Conservation (phyloP, 2,113 vertebrate species). For the Echinops telfairi region DNA sequence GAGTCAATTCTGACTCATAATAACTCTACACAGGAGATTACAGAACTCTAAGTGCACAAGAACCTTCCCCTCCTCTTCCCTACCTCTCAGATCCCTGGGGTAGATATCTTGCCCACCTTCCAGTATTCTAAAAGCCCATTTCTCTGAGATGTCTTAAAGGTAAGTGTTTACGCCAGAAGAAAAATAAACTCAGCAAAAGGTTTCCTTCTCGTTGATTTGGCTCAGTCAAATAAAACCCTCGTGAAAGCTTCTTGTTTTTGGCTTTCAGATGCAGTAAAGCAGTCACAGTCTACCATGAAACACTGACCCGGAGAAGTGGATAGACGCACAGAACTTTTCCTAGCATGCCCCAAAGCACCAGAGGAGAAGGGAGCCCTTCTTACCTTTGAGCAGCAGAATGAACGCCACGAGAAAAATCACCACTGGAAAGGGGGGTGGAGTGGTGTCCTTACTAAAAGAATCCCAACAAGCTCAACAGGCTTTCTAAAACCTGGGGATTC, state of each 20-base stretch:
- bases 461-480: background rate
- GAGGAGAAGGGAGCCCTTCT: too few relatives aligned
- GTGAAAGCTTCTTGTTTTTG: background rate
- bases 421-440: background rate
- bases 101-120: background rate
- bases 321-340: background rate
- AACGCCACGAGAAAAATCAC: conserved; percentile 31
- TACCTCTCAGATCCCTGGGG: background rate
- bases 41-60: background rate
- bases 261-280: background rate
- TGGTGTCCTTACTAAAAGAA: background rate
- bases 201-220: conserved; percentile 35
- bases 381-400: background rate
- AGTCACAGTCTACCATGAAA: background rate
- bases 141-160: background rate
- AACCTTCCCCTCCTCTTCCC: background rate
- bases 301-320: background rate
- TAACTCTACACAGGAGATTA: background rate
- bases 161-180: conserved; percentile 22
- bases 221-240: conserved; percentile 49
- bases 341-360: background rate
- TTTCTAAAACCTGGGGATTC: background rate
- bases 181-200: background rate
- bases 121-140: background rate
- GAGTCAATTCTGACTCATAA: too few relatives aligned